Evolutionary conservation across 2,797 vertebrate genomes (phyloP).

Genomic region (Threskiornis aethiopicus): DNA sequence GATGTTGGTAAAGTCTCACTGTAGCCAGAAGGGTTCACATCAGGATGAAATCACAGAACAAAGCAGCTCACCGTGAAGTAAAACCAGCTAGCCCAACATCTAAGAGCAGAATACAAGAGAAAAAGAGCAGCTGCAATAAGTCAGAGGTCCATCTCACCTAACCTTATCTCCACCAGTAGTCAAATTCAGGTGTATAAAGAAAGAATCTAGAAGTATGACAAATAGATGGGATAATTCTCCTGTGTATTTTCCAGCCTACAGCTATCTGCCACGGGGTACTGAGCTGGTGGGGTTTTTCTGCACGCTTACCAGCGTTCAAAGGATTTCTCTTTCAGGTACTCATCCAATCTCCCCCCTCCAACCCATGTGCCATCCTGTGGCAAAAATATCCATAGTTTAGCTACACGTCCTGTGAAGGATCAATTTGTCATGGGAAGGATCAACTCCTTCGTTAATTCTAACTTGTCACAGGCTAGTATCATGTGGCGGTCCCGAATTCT

Average conservation of each 20-base stretch:
- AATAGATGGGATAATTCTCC: background rate
- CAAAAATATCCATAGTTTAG: background rate
- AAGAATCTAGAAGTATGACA: background rate
- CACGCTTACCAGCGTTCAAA: background rate
- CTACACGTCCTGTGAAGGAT: background rate
- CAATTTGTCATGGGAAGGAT: background rate
- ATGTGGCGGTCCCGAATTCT: background rate
- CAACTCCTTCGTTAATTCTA: background rate
- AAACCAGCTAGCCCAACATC: background rate
- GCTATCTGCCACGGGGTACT: background rate
- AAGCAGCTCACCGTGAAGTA: background rate
- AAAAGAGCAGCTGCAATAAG: background rate
- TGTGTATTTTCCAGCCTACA: background rate
- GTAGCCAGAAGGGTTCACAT: background rate
- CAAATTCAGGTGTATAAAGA: background rate
- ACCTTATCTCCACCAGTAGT: background rate
- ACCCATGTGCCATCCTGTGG: background rate
- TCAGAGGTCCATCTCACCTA: background rate
- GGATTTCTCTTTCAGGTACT: background rate
- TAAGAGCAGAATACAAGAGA: background rate
- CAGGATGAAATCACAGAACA: background rate
- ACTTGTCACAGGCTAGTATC: background rate
- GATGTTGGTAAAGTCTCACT: background rate
- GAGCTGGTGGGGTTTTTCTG: background rate
- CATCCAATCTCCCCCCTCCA: background rate